Percentiles rank a stretch among this genome's conserved stretches.
Conservation (phyloP, 37 sponge, comb jelly and placozoan genomes). For the Beroe ovata region DNA sequence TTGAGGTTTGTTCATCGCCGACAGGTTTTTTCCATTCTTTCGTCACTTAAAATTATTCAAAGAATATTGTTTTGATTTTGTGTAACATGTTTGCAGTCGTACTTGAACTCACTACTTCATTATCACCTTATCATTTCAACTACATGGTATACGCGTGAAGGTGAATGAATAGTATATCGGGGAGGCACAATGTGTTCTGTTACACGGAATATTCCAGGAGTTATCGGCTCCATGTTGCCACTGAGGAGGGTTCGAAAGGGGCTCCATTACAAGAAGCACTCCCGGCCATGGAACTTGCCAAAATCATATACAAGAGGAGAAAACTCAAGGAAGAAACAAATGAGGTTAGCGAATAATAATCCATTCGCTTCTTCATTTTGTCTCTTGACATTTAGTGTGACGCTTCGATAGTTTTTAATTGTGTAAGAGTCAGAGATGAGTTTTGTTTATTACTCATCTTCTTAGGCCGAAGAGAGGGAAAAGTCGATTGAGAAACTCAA, state of each 20-base stretch:
- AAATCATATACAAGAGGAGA: conserved; percentile 45
- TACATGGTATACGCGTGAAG: no score
- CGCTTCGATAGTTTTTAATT: no score
- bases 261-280: conserved; percentile 18
- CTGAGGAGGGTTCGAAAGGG: conserved; percentile 39
- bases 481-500: conserved; percentile 31
- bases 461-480: conserved; percentile 13
- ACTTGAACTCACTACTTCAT: no score
- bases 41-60: not conserved
- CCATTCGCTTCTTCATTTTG: no score
- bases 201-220: conserved; percentile 13
- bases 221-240: conserved; percentile 29
- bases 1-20: not conserved
- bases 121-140: no score
- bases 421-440: no score
- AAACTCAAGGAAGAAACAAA: conserved; percentile 18
- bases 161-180: no score
- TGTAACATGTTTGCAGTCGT: no score
- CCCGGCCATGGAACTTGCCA: conserved; percentile 43
- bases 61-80: no score
- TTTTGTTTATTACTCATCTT: not conserved
- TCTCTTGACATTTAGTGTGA: no score
- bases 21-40: not conserved
- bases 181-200: no score
- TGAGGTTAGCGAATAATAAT: conserved; percentile 23